These are phyloP conservation scores for Lasioglossum morio DNA, from an alignment of 2,888 invertebrate species.

Conservation along the genomic window DNA sequence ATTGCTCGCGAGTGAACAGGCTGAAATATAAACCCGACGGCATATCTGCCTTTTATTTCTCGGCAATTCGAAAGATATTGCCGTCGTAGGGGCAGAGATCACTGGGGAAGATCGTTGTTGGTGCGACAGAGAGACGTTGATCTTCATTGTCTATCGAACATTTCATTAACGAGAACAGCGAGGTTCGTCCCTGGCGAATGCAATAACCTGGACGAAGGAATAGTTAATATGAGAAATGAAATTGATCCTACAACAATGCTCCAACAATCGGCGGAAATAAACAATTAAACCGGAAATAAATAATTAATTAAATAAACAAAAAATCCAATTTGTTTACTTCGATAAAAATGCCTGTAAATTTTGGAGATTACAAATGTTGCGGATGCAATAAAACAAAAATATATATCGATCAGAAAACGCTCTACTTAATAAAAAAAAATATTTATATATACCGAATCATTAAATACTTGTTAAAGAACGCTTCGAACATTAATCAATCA, in stretches of 20 bases:
- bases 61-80: constrained; percentile 9
- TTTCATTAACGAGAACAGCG: not conserved
- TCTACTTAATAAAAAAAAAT: too few species aligned
- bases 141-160: constrained; percentile 4
- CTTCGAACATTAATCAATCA: not conserved
- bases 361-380: not conserved
- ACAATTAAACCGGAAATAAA: not conserved
- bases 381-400: not conserved
- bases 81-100: not conserved
- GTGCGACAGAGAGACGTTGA: not conserved
- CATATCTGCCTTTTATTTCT: constrained; percentile 1
- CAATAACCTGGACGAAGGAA: not conserved
- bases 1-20: constrained; percentile 4
- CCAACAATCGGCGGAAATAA: not conserved
- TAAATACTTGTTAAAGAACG: not conserved
- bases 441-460: too few species aligned
- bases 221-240: not conserved
- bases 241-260: not conserved
- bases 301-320: too few species aligned
- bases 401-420: too few species aligned
- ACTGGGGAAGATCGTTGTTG: not conserved
- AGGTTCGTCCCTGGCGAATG: not conserved
- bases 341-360: not conserved
- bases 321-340: not conserved
- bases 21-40: not conserved